Evolutionary conservation across 1,140 invertebrate species (phyloP).

Genomic region (Liolophura sinensis): DNA sequence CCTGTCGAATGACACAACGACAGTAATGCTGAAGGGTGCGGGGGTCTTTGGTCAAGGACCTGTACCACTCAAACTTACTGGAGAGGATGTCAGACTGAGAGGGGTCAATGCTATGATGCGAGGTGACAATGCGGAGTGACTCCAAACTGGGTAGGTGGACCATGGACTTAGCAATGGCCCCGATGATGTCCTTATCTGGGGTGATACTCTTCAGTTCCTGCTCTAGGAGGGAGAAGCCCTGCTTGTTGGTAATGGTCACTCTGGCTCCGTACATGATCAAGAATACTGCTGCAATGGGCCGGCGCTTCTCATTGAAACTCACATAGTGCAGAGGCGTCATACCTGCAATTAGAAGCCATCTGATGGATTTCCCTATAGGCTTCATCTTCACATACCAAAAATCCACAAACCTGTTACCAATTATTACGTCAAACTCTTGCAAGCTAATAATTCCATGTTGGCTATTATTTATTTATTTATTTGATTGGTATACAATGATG

Average conservation of each 20-base stretch:
- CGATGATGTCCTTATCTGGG: constrained; percentile 37
- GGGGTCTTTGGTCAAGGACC: constrained; percentile 27
- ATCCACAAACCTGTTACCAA: background rate
- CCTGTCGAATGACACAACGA: constrained; percentile 39
- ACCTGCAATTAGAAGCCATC: constrained; percentile 24
- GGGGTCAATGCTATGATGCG: background rate
- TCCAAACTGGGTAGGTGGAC: constrained; percentile 34
- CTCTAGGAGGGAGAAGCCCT: constrained; percentile 36
- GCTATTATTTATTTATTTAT: too few species aligned
- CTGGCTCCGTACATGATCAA: constrained; percentile 52
- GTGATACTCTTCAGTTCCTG: constrained; percentile 33
- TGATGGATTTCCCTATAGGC: background rate
- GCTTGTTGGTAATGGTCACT: constrained; percentile 37
- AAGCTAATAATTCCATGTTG: too few species aligned
- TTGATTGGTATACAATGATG: too few species aligned
- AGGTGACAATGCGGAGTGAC: constrained; percentile 25
- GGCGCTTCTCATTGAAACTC: constrained; percentile 44
- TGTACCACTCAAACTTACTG: constrained; percentile 43
- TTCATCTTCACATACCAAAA: background rate
- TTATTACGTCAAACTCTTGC: background rate
- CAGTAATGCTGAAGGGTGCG: constrained; percentile 51
- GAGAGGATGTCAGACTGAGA: background rate
- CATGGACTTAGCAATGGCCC: constrained; percentile 42
- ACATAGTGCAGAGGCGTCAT: constrained; percentile 51
- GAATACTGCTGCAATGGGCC: constrained; percentile 45